These are phyloP conservation scores for Ceriagrion tenellum DNA, from an alignment of 2,888 invertebrate genomes.

Conservation along the genomic window DNA sequence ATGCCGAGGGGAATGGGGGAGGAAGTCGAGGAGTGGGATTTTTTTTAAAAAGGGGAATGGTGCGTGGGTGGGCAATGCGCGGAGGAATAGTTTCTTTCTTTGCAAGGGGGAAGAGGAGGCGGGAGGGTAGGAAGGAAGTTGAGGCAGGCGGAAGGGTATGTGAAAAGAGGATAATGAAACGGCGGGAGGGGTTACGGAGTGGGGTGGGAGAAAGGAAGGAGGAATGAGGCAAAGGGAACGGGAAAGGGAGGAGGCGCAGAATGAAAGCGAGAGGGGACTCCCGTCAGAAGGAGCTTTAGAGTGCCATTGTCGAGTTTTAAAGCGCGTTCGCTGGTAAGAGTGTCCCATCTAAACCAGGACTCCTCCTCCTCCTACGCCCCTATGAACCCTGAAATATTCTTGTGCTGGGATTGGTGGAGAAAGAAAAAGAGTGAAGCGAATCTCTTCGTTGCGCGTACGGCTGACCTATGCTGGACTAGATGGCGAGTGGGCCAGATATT, in stretches of 20 bases:
- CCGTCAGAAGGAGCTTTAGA: slow-evolving; percentile 22
- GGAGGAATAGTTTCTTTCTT: not conserved
- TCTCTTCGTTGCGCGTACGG: not conserved
- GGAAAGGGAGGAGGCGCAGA: not conserved
- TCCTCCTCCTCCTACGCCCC: not conserved
- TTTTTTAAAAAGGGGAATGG: not conserved
- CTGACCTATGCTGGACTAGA: not conserved
- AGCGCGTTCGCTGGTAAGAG: slow-evolving; percentile 32
- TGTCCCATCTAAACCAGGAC: slow-evolving; percentile 12
- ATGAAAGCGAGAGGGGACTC: not conserved
- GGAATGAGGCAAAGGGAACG: not conserved
- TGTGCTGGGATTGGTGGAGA: not conserved
- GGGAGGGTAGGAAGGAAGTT: slow-evolving; percentile 62
- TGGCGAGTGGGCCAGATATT: not conserved
- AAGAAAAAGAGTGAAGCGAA: not conserved
- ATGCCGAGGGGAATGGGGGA: not conserved
- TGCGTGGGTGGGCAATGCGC: not conserved
- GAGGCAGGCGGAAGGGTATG: slow-evolving; percentile 68
- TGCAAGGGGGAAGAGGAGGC: slow-evolving; percentile 38
- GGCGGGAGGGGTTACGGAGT: not conserved
- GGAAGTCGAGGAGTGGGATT: not conserved
- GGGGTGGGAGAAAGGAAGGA: not conserved
- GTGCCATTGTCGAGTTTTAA: slow-evolving; percentile 32
- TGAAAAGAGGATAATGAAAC: slow-evolving; percentile 69
- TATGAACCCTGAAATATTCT: not conserved